phyloP scores from a whole-genome alignment of 2,797 vertebrate genomes.

The Erpetoichthys calabaricus region DNA sequence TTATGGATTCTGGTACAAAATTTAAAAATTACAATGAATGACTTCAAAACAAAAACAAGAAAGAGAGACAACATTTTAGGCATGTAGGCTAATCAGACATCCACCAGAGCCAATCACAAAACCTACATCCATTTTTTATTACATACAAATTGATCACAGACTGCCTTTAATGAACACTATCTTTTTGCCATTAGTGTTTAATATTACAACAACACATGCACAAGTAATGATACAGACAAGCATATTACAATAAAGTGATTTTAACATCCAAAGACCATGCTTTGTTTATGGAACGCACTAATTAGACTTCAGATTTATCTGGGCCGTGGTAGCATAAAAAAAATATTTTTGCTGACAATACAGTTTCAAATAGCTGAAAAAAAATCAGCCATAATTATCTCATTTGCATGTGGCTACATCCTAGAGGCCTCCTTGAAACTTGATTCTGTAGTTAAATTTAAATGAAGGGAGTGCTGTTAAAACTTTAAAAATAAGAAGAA shows the following conservation, averaged over 20 bases:
- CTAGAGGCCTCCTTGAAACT: conserved; percentile 5
- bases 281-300: conserved; percentile 27
- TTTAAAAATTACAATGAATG: conserved; percentile 27
- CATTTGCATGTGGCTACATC: conserved; percentile 4
- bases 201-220: conserved; percentile 35
- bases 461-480: conserved; percentile 17
- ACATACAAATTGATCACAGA: conserved; percentile 19
- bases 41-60: conserved; percentile 21
- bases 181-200: conserved; percentile 28
- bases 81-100: conserved; percentile 14
- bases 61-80: conserved; percentile 13
- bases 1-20: conserved; percentile 30
- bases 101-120: conserved; percentile 15
- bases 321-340: conserved; percentile 18
- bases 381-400: not conserved
- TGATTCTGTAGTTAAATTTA: not conserved
- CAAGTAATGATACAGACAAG: conserved; percentile 26
- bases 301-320: conserved; percentile 16
- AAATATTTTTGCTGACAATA: conserved; percentile 14
- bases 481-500: conserved; percentile 11
- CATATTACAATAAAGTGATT: conserved; percentile 13
- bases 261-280: conserved; percentile 18
- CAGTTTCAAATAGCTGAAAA: conserved; percentile 6
- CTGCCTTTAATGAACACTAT: conserved; percentile 13
- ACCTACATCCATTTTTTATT: conserved; percentile 23